Percentiles rank a stretch among this genome's conserved stretches.
Conservation (phyloP, 2,113 vertebrate genomes). For the Thunnus thynnus region DNA sequence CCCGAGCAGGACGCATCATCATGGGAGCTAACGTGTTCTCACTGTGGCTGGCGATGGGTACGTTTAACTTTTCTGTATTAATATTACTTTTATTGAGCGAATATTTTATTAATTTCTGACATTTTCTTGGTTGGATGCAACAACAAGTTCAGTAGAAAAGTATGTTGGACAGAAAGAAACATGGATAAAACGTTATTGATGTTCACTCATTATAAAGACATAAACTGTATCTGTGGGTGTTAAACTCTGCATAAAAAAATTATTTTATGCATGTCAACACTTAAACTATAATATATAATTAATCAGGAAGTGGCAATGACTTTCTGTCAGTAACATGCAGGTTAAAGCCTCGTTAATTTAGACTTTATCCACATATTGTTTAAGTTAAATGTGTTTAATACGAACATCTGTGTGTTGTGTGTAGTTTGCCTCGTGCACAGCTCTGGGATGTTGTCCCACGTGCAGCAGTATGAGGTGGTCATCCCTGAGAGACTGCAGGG, state of each 20-base stretch:
- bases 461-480: conserved; percentile 83
- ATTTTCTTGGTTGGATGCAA: neutral
- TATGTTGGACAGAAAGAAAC: neutral
- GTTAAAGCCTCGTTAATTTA: neutral
- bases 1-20: neutral
- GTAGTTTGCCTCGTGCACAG: conserved; percentile 52
- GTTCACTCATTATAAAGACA: neutral
- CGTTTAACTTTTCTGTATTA: neutral
- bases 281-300: too few species aligned
- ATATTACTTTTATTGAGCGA: neutral
- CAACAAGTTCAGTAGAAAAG: too few species aligned
- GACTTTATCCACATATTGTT: too few species aligned
- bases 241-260: neutral
- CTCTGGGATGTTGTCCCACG: conserved; percentile 64
- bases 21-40: conserved; percentile 8
- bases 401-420: neutral
- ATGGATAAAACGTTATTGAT: neutral
- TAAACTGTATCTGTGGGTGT: neutral
- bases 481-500: conserved; percentile 75
- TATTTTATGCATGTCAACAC: neutral
- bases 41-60: conserved; percentile 57
- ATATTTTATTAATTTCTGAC: neutral
- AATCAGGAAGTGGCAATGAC: neutral
- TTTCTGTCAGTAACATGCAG: neutral
- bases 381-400: neutral